phyloP scores from a whole-genome alignment of 2,888 invertebrate genomes.

The Zelleria hepariella region DNA sequence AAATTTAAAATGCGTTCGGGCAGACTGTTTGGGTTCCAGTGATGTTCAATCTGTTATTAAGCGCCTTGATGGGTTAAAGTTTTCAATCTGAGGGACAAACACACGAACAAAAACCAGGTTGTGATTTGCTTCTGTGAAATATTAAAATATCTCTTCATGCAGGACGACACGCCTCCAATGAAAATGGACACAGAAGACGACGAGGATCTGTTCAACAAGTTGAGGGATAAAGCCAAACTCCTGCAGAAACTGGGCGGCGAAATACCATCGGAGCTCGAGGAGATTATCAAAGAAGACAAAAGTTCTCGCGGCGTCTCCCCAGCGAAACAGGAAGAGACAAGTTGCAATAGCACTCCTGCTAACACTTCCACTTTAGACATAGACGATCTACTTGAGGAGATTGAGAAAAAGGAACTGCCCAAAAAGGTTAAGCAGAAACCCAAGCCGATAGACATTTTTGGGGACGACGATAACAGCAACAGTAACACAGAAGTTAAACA shows the following conservation, averaged over 20 bases:
- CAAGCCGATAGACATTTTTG: constrained; percentile 27
- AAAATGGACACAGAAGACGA: constrained; percentile 45
- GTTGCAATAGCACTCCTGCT: constrained; percentile 19
- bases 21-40: constrained; percentile 21
- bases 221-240: constrained; percentile 65
- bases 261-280: constrained; percentile 59
- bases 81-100: constrained; percentile 59
- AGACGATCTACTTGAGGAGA: constrained; percentile 54
- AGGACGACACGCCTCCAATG: constrained; percentile 24
- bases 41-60: constrained; percentile 29
- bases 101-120: too few species aligned
- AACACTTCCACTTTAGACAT: constrained; percentile 27
- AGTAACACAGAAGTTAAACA: constrained; percentile 28
- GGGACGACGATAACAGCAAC: constrained; percentile 26
- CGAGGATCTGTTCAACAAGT: constrained; percentile 35
- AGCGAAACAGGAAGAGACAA: constrained; percentile 22
- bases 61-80: constrained; percentile 62
- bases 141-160: neutral
- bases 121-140: neutral
- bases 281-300: constrained; percentile 50
- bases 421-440: constrained; percentile 25
- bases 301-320: constrained; percentile 32
- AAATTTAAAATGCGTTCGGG: constrained; percentile 15
- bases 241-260: constrained; percentile 69
- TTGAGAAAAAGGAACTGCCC: constrained; percentile 54